These are phyloP conservation scores for Macrosiphum euphorbiae DNA, from an alignment of 2,888 invertebrate species.

Conservation along the genomic window DNA sequence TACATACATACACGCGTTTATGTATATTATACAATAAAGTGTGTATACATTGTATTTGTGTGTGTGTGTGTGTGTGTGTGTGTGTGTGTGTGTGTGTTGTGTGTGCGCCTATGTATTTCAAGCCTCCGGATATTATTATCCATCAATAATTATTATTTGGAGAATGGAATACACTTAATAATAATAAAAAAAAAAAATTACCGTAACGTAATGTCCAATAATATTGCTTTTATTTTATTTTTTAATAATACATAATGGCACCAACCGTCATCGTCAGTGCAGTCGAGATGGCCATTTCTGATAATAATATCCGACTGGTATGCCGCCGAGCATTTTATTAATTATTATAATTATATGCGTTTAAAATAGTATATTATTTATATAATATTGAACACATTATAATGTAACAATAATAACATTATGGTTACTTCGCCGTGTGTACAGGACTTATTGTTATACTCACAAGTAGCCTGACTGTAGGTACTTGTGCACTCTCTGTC, in stretches of 20 bases:
- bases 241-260: constrained; percentile 38
- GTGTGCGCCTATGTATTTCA: not conserved
- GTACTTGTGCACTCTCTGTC: too few species aligned
- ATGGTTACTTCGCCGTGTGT: too few species aligned
- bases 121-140: constrained; percentile 55
- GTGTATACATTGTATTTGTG: not conserved
- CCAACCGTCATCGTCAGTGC: not conserved
- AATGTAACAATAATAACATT: not conserved
- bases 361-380: not conserved
- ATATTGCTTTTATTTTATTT: constrained; percentile 28
- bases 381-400: not conserved
- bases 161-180: constrained; percentile 37
- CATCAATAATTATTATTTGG: constrained; percentile 46
- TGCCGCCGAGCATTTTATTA: not conserved
- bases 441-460: too few species aligned
- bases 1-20: not conserved
- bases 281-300: not conserved
- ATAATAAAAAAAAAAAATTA: constrained; percentile 22
- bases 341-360: not conserved
- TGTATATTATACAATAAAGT: not conserved
- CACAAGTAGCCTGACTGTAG: too few species aligned
- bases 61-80: not conserved
- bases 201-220: constrained; percentile 37
- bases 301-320: not conserved
- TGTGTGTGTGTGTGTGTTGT: not conserved